Evolutionary conservation across 2,113 vertebrate genomes (phyloP).

Genomic region (Clupea harengus): DNA sequence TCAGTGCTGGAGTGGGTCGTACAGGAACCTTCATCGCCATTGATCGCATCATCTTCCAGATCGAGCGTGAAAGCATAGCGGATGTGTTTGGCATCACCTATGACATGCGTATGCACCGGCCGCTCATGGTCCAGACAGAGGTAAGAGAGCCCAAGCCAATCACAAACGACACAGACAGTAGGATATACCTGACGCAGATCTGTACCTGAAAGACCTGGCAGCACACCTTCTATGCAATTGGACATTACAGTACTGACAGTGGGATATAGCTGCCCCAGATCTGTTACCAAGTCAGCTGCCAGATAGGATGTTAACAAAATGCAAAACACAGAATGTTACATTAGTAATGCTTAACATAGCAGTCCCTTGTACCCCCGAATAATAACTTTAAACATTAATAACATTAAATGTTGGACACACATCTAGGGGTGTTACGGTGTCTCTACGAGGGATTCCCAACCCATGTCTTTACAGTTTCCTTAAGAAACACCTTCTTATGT

Average conservation of each 20-base stretch:
- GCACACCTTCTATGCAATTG: too few species aligned
- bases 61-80: slow-evolving; percentile 83
- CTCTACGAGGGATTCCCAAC: too few species aligned
- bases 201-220: neutral
- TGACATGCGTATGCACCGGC: slow-evolving; percentile 88
- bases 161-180: neutral
- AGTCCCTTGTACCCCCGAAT: neutral
- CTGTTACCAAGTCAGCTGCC: too few species aligned
- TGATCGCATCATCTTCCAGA: slow-evolving; percentile 89
- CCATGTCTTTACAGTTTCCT: too few species aligned
- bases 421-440: too few species aligned
- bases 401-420: too few species aligned
- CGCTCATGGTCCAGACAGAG: slow-evolving; percentile 97
- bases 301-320: neutral
- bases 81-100: slow-evolving; percentile 87
- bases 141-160: slow-evolving; percentile 62
- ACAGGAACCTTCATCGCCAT: slow-evolving; percentile 94
- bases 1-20: slow-evolving; percentile 92
- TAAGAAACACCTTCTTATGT: too few species aligned
- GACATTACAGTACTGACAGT: too few species aligned
- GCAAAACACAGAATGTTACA: neutral
- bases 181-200: neutral
- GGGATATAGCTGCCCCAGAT: too few species aligned
- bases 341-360: neutral
- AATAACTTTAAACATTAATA: too few species aligned